A percentile compares a stretch with the other conserved stretches of the same genome.
These are phyloP conservation scores for Linnaemya tessellans DNA, from an alignment of 2,888 invertebrate genomes.

Conservation along the genomic window DNA sequence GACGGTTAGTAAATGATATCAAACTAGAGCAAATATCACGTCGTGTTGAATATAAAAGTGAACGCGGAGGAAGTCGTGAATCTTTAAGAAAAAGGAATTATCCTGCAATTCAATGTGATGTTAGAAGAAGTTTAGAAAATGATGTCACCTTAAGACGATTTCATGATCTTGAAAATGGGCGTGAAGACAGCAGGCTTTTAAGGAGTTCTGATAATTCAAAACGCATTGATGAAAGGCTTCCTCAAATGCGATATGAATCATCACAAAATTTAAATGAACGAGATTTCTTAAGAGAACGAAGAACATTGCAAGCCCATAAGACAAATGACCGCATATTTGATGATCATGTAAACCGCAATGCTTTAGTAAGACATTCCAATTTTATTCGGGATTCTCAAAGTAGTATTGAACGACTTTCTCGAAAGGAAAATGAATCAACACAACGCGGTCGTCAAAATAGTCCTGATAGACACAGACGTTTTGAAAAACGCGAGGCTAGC, in stretches of 20 bases:
- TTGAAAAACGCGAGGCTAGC: neutral
- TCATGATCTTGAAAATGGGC: neutral
- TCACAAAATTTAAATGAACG: neutral
- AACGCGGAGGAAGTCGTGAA: constrained; percentile 5
- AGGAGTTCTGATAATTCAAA: neutral
- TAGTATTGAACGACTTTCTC: neutral
- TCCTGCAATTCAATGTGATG: neutral
- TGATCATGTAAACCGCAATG: neutral
- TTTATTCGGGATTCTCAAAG: neutral
- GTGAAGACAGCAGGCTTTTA: neutral
- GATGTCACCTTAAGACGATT: constrained; percentile 1
- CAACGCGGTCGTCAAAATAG: neutral
- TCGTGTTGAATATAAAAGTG: neutral
- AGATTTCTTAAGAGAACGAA: neutral
- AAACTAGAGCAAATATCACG: neutral
- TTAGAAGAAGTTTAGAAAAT: neutral
- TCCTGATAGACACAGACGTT: neutral
- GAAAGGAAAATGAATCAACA: neutral
- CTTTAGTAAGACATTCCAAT: neutral
- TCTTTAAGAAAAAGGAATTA: neutral
- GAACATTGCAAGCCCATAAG: no score
- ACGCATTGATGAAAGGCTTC: neutral
- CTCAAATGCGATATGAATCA: neutral
- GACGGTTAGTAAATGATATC: neutral
- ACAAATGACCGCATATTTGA: neutral